Base-by-base conservation (phyloP, 2,888 invertebrate genomes). In the Punctoribates punctum region DNA sequence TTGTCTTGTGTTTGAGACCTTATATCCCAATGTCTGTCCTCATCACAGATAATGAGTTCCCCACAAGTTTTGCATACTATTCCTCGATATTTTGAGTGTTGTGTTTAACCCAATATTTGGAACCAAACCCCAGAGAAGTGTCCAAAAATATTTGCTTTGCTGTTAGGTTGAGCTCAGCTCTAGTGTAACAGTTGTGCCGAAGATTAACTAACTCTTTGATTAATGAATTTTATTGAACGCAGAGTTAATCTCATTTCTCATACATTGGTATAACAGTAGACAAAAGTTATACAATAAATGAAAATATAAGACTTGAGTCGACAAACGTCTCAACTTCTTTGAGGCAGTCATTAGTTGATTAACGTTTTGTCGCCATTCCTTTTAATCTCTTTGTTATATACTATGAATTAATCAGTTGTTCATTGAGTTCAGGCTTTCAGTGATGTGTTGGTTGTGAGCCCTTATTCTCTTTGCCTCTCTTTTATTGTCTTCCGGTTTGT, bases 121-220 rank as follows among this genome's bases (percentile, higher is more conserved):
- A 54, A 20, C 9, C 1, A 17, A 20, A 54, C 6, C 20, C 20
- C 54, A n/a, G n/a, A 54, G n/a, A 54, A n/a, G 54, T 54, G 20
- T 54, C 20, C 54, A 54, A 54, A 54, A 54, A 54, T 54, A 54
- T 54, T 54, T 54, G 54, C 20, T 54, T 54, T 54, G 20, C 54
- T 54, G n/a, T 17, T 48, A 34, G 34, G 4, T 4, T 34, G 34
- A n/a, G n/a, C n/a, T n/a, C n/a, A 34, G 34, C 34, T 34, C 34
- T 34, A 8, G 34, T 34, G 34, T 34, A 34, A 34, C 20, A 54
- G 54, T 54, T 54, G 54, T 54, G 54, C 54, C 5, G 2, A 17
- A 20, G 54, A 54, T 54, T 54, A 54, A 20, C 54, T 20, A 54
- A 54, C 20, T 3, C 20, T 54, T 54, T 54, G 54, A 54, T 54